phyloP scores from a whole-genome alignment of 2,113 vertebrate genomes.

The Eonycteris spelaea region DNA sequence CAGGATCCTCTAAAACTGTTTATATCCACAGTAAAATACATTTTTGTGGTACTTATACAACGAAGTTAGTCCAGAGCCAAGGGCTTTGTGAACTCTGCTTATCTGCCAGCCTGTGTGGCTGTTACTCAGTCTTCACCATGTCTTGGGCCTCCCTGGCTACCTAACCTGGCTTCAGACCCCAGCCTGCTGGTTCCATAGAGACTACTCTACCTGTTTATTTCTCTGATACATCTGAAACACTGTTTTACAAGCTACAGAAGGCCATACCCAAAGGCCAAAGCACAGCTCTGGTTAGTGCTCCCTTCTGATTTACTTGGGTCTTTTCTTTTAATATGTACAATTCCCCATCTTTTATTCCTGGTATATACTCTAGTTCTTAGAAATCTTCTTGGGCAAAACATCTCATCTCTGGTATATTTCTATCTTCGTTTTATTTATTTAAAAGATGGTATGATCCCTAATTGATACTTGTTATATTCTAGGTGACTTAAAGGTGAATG shows the following conservation, averaged over 20 bases:
- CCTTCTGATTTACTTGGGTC: background rate
- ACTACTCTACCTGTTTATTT: background rate
- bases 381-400: background rate
- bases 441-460: background rate
- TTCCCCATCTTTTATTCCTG: background rate
- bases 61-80: constrained; percentile 57
- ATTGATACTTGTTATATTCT: constrained; percentile 17
- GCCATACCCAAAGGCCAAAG: background rate
- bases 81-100: constrained; percentile 43
- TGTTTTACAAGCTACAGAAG: background rate
- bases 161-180: background rate
- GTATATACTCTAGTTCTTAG: background rate
- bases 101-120: background rate
- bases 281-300: background rate
- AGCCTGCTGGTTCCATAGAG: background rate
- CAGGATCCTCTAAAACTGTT: constrained; percentile 77
- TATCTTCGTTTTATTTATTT: background rate
- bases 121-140: background rate
- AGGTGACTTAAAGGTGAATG: background rate
- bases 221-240: background rate
- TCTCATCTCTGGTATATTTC: background rate
- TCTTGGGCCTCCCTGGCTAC: background rate
- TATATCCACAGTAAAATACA: constrained; percentile 79
- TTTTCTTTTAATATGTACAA: background rate
- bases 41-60: constrained; percentile 74